Evolutionary conservation across 1,140 invertebrate genomes (phyloP).

Genomic region (Lepidurus couesii): DNA sequence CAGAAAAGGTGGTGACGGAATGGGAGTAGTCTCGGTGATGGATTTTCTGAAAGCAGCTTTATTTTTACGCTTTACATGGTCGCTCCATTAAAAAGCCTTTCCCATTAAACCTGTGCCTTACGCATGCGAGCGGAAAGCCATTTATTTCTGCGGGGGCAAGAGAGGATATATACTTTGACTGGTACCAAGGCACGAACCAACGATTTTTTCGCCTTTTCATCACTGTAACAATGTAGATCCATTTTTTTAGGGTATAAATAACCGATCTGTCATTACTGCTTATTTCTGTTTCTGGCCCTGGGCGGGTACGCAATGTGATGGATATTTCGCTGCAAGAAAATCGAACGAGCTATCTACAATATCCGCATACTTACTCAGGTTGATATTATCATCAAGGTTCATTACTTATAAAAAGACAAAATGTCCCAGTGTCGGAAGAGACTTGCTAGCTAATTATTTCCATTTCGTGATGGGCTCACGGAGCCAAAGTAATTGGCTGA

Average conservation of each 20-base stretch:
- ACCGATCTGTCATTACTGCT: not conserved
- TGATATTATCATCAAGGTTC: no score
- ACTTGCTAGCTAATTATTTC: no score
- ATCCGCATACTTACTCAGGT: no score
- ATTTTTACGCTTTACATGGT: slow-evolving; percentile 22
- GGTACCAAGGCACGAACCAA: not conserved
- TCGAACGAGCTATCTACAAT: no score
- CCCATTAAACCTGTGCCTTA: slow-evolving; percentile 12
- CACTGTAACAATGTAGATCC: not conserved
- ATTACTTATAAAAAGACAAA: no score
- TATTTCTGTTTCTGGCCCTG: not conserved
- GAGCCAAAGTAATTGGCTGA: no score
- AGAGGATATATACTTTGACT: not conserved
- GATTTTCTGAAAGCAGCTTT: slow-evolving; percentile 21
- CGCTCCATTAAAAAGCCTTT: slow-evolving; percentile 21
- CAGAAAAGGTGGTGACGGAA: not conserved
- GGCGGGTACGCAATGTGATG: no score
- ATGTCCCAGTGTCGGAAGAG: no score
- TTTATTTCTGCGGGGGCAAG: not conserved
- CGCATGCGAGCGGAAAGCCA: slow-evolving; percentile 11
- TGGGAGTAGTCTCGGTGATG: not conserved
- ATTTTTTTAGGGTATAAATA: not conserved
- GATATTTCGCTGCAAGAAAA: no score
- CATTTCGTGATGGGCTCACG: no score
- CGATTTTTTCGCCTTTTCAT: not conserved